phyloP scores from a whole-genome alignment of 2,888 invertebrate species.

The Lycocerus yunnanus region DNA sequence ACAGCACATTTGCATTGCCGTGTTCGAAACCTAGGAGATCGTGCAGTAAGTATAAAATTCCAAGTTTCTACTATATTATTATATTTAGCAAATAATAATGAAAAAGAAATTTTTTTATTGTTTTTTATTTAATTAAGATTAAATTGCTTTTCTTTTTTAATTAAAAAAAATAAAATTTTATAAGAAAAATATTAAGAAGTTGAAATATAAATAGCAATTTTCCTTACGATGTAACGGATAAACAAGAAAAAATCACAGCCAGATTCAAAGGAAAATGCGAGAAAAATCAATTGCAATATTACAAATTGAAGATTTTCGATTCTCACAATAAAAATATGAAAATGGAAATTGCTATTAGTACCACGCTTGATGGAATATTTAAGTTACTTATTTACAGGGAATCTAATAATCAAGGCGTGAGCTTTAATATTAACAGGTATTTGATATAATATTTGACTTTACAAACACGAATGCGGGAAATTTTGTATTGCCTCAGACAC shows the following conservation, averaged over 20 bases:
- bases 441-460: no score
- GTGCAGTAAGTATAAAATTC: constrained; percentile 73
- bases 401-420: background rate
- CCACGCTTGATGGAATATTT: background rate
- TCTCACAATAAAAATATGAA: background rate
- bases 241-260: background rate
- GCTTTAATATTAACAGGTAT: background rate
- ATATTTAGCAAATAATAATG: background rate
- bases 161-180: no score
- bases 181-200: no score
- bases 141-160: no score
- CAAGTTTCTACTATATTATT: background rate
- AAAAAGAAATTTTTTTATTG: background rate
- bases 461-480: background rate
- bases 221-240: background rate
- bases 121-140: background rate
- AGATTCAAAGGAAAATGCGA: background rate
- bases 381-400: background rate
- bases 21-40: constrained; percentile 84
- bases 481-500: background rate
- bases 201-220: background rate
- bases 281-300: background rate
- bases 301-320: background rate
- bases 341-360: background rate
- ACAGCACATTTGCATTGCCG: constrained; percentile 84